A percentile compares a stretch with the other conserved stretches of the same genome.
Evolutionary conservation across 2,797 vertebrate species (phyloP).

Genomic region (Cuculus canorus): DNA sequence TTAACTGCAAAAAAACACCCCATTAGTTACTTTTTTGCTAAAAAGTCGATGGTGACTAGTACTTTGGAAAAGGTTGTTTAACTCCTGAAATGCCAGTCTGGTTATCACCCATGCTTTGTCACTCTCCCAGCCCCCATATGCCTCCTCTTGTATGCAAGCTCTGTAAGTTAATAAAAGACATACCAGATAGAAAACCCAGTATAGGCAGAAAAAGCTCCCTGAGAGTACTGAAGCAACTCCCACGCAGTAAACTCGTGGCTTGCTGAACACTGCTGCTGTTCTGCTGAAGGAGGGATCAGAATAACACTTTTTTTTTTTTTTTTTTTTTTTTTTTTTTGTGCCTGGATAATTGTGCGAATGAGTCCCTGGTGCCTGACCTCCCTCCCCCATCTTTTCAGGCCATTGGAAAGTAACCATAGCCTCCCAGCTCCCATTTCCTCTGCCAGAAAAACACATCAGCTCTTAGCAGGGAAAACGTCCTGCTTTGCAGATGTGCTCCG

Average conservation of each 20-base stretch:
- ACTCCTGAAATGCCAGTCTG: not conserved
- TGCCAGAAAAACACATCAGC: not conserved
- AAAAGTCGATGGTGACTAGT: not conserved
- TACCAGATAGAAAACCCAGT: not conserved
- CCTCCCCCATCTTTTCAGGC: conserved; percentile 8
- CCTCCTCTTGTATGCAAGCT: not conserved
- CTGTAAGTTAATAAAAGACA: not conserved
- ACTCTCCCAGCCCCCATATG: not conserved
- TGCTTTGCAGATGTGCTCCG: conserved; percentile 2
- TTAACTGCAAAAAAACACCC: not conserved
- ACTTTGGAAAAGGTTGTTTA: not conserved
- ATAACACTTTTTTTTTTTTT: not conserved
- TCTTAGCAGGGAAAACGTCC: conserved; percentile 17
- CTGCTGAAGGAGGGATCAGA: not conserved
- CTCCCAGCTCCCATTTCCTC: not conserved
- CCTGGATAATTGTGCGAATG: conserved; percentile 11
- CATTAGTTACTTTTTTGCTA: not conserved
- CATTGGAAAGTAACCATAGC: not conserved
- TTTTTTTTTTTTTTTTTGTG: not conserved
- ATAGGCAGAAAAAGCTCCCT: not conserved
- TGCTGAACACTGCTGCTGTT: not conserved
- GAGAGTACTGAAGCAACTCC: not conserved
- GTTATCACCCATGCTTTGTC: not conserved
- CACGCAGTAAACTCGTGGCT: not conserved
- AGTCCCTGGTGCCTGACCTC: not conserved